Evolutionary conservation across 2,113 vertebrate species (phyloP).

Genomic region (Lynx canadensis): DNA sequence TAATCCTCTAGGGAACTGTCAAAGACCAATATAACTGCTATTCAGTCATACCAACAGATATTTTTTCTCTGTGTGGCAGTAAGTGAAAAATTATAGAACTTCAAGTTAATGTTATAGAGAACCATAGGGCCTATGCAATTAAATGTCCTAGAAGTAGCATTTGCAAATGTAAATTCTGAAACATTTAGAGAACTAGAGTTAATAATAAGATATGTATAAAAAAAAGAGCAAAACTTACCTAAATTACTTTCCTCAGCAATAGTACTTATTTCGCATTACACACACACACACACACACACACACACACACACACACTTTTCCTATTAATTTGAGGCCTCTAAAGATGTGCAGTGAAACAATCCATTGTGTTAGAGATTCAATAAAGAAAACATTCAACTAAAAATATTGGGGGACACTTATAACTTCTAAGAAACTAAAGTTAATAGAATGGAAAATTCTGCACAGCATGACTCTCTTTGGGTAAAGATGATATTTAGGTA

Average conservation of each 20-base stretch:
- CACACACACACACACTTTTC: not conserved
- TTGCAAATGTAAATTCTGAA: not conserved
- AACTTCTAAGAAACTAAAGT: not conserved
- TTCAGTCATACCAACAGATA: not conserved
- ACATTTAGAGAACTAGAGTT: not conserved
- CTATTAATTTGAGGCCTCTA: not conserved
- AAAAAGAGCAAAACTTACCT: not conserved
- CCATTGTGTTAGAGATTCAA: not conserved
- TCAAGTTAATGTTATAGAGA: not conserved
- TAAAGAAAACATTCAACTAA: not conserved
- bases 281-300: too few species aligned
- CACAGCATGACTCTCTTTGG: not conserved
- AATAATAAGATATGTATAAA: not conserved
- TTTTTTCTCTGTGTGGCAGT: not conserved
- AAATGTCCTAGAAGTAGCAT: not conserved
- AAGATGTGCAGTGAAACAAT: not conserved
- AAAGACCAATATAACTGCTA: not conserved
- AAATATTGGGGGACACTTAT: not conserved
- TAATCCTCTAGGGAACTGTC: not conserved
- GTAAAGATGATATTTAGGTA: not conserved
- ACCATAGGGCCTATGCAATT: not conserved
- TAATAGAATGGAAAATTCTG: not conserved
- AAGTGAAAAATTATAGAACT: not conserved
- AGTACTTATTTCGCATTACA: not conserved
- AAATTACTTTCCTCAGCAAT: not conserved